These are phyloP conservation scores for Drosophila littoralis DNA, from an alignment of 1,140 invertebrate species.

Conservation along the genomic window DNA sequence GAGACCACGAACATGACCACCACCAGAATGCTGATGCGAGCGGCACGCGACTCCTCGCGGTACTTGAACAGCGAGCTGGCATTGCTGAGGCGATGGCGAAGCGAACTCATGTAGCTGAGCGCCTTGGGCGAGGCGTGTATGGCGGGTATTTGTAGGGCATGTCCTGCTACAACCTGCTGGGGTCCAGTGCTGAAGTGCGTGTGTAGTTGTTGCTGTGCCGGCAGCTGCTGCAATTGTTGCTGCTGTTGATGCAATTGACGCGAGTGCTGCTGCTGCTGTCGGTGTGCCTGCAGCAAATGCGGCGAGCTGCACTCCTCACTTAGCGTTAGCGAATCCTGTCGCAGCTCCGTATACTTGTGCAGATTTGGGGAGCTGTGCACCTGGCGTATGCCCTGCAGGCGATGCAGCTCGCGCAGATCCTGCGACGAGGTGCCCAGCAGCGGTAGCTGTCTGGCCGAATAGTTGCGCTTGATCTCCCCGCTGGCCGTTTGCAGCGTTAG, in stretches of 20 bases:
- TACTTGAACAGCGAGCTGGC: slow-evolving; percentile 93
- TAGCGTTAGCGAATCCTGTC: slow-evolving; percentile 46
- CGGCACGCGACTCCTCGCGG: slow-evolving; percentile 92
- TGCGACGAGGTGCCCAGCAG: slow-evolving; percentile 74
- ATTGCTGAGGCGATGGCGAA: slow-evolving; percentile 91
- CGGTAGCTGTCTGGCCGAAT: slow-evolving; percentile 74
- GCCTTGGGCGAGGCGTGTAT: slow-evolving; percentile 82
- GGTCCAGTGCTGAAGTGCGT: slow-evolving; percentile 35
- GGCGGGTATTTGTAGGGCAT: slow-evolving; percentile 78
- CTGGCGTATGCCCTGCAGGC: slow-evolving; percentile 74
- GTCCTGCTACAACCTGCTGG: slow-evolving; percentile 35
- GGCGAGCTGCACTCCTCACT: slow-evolving; percentile 57
- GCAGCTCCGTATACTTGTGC: slow-evolving; percentile 72
- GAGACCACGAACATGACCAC: slow-evolving; percentile 89
- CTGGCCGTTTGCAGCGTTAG: slow-evolving; percentile 74
- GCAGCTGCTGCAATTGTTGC: slow-evolving; percentile 33
- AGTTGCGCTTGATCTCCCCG: slow-evolving; percentile 80
- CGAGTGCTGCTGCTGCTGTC: slow-evolving; percentile 49
- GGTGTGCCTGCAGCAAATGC: slow-evolving; percentile 68
- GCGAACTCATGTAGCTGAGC: slow-evolving; percentile 87
- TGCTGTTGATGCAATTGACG: slow-evolving; percentile 30
- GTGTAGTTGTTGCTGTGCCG: slow-evolving; percentile 41
- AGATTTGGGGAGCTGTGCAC: slow-evolving; percentile 83
- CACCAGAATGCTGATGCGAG: slow-evolving; percentile 90
- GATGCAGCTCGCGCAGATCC: slow-evolving; percentile 60